Conservation (phyloP, 2,888 invertebrate genomes). For the Eutolmus rufibarbis region DNA sequence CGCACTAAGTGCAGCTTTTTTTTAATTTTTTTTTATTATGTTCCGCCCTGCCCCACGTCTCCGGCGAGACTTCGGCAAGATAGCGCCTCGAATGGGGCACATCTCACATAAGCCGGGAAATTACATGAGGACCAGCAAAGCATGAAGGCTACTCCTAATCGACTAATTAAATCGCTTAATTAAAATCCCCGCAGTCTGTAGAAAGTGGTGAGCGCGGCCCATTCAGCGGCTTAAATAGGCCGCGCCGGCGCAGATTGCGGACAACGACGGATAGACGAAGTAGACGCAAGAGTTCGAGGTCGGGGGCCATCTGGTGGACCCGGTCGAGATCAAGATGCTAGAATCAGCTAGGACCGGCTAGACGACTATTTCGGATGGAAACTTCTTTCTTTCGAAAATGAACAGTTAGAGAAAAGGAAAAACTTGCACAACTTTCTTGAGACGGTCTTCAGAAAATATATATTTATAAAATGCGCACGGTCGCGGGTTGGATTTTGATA, state of each 20-base stretch:
- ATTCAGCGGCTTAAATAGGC: neutral
- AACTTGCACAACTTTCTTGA: neutral
- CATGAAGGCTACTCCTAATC: conserved; percentile 20
- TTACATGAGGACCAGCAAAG: conserved; percentile 1
- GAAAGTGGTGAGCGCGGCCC: neutral
- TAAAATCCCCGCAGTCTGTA: neutral
- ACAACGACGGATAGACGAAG: neutral
- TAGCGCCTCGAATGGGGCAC: neutral
- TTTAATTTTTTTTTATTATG: neutral
- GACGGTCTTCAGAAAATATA: neutral
- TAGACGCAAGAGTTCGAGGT: neutral
- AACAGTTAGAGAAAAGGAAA: neutral
- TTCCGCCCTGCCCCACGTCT: neutral
- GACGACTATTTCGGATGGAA: neutral
- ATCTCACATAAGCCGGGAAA: neutral
- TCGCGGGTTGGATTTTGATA: neutral
- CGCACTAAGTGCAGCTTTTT: neutral
- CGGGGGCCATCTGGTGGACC: neutral
- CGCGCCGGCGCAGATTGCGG: neutral
- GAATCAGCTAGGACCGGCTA: neutral
- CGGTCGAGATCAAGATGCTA: neutral
- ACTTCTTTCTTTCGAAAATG: neutral
- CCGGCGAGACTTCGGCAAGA: neutral
- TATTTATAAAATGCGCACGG: neutral
- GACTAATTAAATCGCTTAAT: conserved; percentile 29